Base-by-base conservation (phyloP, 1,140 invertebrate species). In the Euschistus heros region DNA sequence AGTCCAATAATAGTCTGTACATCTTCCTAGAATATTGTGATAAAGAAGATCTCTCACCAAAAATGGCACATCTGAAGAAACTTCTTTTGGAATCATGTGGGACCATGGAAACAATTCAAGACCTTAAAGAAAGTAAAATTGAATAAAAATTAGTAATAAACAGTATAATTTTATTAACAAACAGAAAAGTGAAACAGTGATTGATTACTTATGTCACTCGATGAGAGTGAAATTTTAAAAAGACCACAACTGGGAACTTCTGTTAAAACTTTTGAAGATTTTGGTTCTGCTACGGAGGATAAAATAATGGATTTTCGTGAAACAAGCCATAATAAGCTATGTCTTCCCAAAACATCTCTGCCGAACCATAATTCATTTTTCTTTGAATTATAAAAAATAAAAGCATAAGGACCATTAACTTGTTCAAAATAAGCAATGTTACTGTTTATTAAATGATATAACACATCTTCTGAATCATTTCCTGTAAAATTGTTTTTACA, bases 281-380 rank as follows among this genome's bases (percentile, higher is more conserved):
- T 17, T 1, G 5, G 20, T 13, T 17, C 15, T 5, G 24, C 54
- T 10, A 57, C 54, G 4, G 54, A 57, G 15, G 54, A 57, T 24
- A 57, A 17, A 17, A 24, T 15, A 5, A 57, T 26, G 15, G 24
- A 17, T 24, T 57, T 26, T 8, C 15, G 20, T 24, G 54, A 24
- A 17, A 26, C 15, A 57, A 15, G 24, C 54, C 26, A 61, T 8
- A 61, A 44, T 17, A 61, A 30, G 26, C 59, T 61, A 24, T 61
- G 59, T 20, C 59, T n/a, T 14, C 59, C 59, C n/a, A 61, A 37
- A 37, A 61, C 30, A 26, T 61, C 59, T 44, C 59, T 33, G 4
- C 59, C 59, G 17, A 61, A 61, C 59, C 59, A 61, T 6, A 61
- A 37, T 17, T 61, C 42, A 20, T 61, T 42, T 44, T n/a, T 15